A percentile compares a stretch with the other conserved stretches of the same genome.
These are phyloP conservation scores for Cryptophagus acutangulus DNA, from an alignment of 2,888 invertebrate species.

Conservation along the genomic window DNA sequence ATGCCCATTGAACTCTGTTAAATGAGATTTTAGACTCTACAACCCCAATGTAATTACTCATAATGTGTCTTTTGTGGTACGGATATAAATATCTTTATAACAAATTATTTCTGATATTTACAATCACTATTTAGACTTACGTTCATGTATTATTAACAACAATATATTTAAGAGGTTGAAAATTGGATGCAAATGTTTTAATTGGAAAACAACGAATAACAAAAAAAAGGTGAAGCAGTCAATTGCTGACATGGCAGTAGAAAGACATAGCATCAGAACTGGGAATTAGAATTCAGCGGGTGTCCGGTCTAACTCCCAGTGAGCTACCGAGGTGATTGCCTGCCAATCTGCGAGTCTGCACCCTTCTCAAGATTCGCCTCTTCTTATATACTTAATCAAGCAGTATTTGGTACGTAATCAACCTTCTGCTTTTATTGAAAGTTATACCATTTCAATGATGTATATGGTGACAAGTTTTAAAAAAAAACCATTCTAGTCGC, in stretches of 20 bases:
- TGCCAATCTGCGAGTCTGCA: conserved; percentile 46
- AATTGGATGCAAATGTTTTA: no score
- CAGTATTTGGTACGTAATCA: conserved; percentile 35
- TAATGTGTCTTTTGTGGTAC: no score
- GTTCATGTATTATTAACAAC: no score
- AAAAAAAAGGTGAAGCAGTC: conserved; percentile 19
- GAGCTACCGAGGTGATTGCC: conserved; percentile 48
- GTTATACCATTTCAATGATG: no score
- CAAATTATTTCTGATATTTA: no score
- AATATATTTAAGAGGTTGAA: no score
- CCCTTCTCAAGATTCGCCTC: conserved; percentile 43
- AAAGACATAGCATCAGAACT: conserved; percentile 19
- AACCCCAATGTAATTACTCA: conserved; percentile 5
- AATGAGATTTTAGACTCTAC: conserved; percentile 24
- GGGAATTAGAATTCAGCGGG: conserved; percentile 47
- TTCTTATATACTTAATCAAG: conserved; percentile 42
- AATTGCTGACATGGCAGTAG: conserved; percentile 21
- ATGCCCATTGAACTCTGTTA: conserved; percentile 28
- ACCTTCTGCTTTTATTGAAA: no score
- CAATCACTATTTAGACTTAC: no score
- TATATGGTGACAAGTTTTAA: no score
- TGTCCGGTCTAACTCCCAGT: conserved; percentile 44
- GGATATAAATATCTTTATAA: no score
- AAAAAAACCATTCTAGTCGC: no score
- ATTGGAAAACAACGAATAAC: no score